Evolutionary conservation across 2,113 vertebrate species (phyloP).

Genomic region (Calyptomena viridis): DNA sequence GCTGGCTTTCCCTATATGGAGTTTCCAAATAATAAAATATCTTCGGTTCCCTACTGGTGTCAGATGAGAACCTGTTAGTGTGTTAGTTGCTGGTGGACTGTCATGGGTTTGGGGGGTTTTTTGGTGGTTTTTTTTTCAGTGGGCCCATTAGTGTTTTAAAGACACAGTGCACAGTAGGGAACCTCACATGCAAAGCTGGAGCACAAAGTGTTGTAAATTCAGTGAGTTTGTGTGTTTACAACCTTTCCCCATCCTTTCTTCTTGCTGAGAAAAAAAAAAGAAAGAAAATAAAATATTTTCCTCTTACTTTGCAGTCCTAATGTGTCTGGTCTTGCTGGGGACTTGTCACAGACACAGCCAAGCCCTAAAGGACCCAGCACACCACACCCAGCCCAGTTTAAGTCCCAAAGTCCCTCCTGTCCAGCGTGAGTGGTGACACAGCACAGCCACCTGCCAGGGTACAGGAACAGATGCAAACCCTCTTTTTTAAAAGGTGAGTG

Average conservation of each 20-base stretch:
- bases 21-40: conserved; percentile 90
- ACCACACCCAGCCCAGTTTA: rapidly evolving
- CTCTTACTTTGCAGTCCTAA: neutral
- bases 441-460: neutral
- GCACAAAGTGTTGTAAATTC: neutral
- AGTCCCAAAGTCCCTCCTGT: rapidly evolving
- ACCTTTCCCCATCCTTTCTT: neutral
- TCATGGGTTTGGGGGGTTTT: conserved; percentile 27
- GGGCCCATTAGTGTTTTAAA: conserved; percentile 75
- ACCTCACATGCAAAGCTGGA: conserved; percentile 4
- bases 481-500: neutral
- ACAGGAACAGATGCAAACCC: rapidly evolving
- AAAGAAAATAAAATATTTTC: neutral
- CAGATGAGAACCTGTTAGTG: conserved; percentile 90
- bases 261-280: neutral
- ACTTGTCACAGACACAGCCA: rapidly evolving
- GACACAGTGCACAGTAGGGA: conserved; percentile 51
- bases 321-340: neutral
- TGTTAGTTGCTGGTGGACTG: conserved; percentile 80
- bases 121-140: conserved; percentile 2
- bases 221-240: neutral
- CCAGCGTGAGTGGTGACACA: neutral
- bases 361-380: rapidly evolving
- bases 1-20: conserved; percentile 82
- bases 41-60: conserved; percentile 85